Base-by-base conservation (phyloP, 1,140 invertebrate genomes). In the Pseudomyrmex cubaensis region DNA sequence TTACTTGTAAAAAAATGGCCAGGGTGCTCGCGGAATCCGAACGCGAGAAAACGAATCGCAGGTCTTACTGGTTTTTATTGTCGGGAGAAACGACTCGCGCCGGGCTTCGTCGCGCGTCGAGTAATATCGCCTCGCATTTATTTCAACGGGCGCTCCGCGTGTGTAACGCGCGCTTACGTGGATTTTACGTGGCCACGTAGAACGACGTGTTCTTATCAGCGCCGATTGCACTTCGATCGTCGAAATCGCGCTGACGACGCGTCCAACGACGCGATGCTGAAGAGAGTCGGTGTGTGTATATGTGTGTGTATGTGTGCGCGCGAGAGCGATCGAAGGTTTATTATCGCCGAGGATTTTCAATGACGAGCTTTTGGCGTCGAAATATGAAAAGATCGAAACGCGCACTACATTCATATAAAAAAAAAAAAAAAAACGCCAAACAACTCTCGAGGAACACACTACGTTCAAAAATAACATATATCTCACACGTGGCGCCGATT, bases 401-500 rank as follows among this genome's bases (percentile, higher is more conserved):
- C 46, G 50, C 22, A 10, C 20, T 25, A 46, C 17, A 17, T 56
- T 59, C 10, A 66, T 48, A 35, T 54, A 3, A 22, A 17, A 66
- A 25, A 25, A 35, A 35, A 35, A 35, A 35, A 35, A 35, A 35
- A 35, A 35, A 35, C 35, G 25, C 2, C 25, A 35, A 35, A 35
- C 25, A 35, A 35, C 25, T 35, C 25, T 35, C 3, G 25, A 0
- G 25, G 3, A 35, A 35, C 35, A 35, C 35, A 35, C 5, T 72
- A 64, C 61, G 17, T 17, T n/a, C 44, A 35, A 78, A 67, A 63
- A 66, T 35, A 50, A 70, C 48, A 75, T 70, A 88, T 83, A 83
- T 80, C 66, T 73, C 62, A 56, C 86, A 83, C 86, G 83, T 88
- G 86, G 86, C 62, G 70, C 56, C 77, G 83, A 88, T 88, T 85